Percentiles rank a stretch among this genome's conserved stretches.
Conservation (phyloP, 1,140 invertebrate species). For the Phocides pigmalion region DNA sequence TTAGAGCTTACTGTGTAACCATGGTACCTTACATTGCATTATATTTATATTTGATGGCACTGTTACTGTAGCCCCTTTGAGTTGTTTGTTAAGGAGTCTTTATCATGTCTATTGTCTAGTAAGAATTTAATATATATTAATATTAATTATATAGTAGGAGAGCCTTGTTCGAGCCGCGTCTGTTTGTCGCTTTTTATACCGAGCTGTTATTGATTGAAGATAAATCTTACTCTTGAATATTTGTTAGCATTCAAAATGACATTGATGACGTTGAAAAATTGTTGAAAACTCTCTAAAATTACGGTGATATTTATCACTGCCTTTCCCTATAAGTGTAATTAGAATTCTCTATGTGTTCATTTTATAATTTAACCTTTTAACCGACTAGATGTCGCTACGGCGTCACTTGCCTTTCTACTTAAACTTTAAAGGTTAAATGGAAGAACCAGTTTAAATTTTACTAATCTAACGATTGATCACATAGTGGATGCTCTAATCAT, state of each 20-base stretch:
- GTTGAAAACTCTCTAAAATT: slow-evolving; percentile 51
- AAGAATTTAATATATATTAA: slow-evolving; percentile 79
- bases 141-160: slow-evolving; percentile 68
- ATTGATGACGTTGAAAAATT: slow-evolving; percentile 55
- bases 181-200: slow-evolving; percentile 74
- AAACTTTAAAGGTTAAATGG: slow-evolving; percentile 4
- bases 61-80: slow-evolving; percentile 78
- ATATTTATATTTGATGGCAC: slow-evolving; percentile 76
- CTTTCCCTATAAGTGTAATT: slow-evolving; percentile 58
- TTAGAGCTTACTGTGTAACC: slow-evolving; percentile 71
- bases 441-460: slow-evolving; percentile 16
- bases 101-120: slow-evolving; percentile 81
- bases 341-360: slow-evolving; percentile 62
- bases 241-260: slow-evolving; percentile 63
- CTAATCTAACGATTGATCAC: background rate
- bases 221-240: slow-evolving; percentile 54
- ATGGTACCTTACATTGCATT: slow-evolving; percentile 71
- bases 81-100: slow-evolving; percentile 81
- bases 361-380: slow-evolving; percentile 46
- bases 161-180: slow-evolving; percentile 73
- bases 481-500: slow-evolving; percentile 5
- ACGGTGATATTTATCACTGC: slow-evolving; percentile 69
- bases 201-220: slow-evolving; percentile 59
- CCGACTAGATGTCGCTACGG: slow-evolving; percentile 38
- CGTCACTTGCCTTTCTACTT: slow-evolving; percentile 54